Conservation (phyloP, 2,113 vertebrate genomes). For the Pseudonaja textilis region DNA sequence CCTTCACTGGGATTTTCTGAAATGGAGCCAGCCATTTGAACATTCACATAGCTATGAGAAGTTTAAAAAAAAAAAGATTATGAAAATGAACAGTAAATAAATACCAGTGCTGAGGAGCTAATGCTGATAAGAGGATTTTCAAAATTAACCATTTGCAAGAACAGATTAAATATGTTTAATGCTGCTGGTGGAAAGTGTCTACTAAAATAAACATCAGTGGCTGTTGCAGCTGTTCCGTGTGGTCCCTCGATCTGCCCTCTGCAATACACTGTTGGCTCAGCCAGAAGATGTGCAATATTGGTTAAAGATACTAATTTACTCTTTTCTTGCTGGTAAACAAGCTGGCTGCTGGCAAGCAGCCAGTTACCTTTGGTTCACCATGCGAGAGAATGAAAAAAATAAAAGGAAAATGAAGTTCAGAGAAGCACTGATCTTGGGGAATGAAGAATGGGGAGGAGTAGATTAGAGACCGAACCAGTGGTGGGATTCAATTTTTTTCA, state of each 20-base stretch:
- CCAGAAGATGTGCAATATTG: constrained; percentile 21
- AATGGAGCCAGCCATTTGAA: constrained; percentile 31
- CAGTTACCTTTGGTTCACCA: constrained; percentile 27
- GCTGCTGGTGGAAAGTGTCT: constrained; percentile 53
- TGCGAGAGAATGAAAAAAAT: background rate
- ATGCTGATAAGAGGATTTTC: constrained; percentile 80
- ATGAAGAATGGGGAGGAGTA: background rate
- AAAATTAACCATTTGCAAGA: constrained; percentile 77
- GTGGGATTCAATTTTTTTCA: no score
- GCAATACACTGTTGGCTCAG: constrained; percentile 15
- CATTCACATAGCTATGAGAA: constrained; percentile 9
- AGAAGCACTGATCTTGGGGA: background rate
- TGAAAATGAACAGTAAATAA: constrained; percentile 77
- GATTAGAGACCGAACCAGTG: background rate
- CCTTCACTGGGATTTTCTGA: background rate
- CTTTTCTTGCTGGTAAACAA: constrained; percentile 40
- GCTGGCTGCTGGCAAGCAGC: constrained; percentile 50
- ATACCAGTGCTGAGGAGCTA: constrained; percentile 73
- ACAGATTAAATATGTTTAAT: constrained; percentile 62
- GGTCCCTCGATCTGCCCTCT: constrained; percentile 24
- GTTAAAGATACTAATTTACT: constrained; percentile 57
- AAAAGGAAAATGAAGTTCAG: background rate
- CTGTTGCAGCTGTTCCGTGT: constrained; percentile 39
- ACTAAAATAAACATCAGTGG: constrained; percentile 50
- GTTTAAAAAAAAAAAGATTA: constrained; percentile 57